Evolutionary conservation across 2,797 vertebrate genomes (phyloP).

Genomic region (Limnodromus scolopaceus): DNA sequence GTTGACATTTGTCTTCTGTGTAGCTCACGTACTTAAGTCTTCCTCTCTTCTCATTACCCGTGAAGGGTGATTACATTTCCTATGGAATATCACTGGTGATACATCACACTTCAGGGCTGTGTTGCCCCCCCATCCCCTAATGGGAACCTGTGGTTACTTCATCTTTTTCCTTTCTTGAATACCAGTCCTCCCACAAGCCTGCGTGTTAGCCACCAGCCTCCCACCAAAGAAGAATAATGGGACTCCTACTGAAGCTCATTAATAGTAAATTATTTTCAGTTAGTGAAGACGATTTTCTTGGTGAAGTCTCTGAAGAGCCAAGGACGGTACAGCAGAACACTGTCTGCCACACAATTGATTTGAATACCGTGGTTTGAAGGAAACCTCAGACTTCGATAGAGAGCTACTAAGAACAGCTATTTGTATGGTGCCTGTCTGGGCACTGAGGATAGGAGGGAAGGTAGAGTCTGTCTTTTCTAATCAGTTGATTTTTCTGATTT

Average conservation of each 20-base stretch:
- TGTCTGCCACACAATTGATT: neutral
- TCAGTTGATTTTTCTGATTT: neutral
- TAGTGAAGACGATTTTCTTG: neutral
- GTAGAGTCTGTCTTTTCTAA: neutral
- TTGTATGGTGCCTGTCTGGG: neutral
- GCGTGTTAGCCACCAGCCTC: neutral
- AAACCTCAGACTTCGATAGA: neutral
- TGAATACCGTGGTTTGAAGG: neutral
- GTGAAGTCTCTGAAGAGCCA: neutral
- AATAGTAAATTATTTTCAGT: slow-evolving; percentile 46
- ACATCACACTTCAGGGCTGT: neutral
- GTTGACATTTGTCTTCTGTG: slow-evolving; percentile 11
- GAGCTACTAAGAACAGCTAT: neutral
- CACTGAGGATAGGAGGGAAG: neutral
- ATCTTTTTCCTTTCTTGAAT: slow-evolving; percentile 39
- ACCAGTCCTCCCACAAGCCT: slow-evolving; percentile 20
- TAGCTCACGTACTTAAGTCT: neutral
- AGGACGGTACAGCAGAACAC: neutral
- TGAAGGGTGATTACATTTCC: slow-evolving; percentile 50
- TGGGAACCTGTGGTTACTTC: slow-evolving; percentile 28
- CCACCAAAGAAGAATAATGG: slow-evolving; percentile 40
- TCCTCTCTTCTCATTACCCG: slow-evolving; percentile 12
- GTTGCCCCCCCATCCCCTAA: neutral
- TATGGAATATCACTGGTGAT: slow-evolving; percentile 16
- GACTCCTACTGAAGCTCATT: slow-evolving; percentile 24